Percentiles rank a stretch among this genome's conserved stretches.
These are phyloP conservation scores for Casuarius casuarius DNA, from an alignment of 2,113 vertebrate genomes.

Conservation along the genomic window DNA sequence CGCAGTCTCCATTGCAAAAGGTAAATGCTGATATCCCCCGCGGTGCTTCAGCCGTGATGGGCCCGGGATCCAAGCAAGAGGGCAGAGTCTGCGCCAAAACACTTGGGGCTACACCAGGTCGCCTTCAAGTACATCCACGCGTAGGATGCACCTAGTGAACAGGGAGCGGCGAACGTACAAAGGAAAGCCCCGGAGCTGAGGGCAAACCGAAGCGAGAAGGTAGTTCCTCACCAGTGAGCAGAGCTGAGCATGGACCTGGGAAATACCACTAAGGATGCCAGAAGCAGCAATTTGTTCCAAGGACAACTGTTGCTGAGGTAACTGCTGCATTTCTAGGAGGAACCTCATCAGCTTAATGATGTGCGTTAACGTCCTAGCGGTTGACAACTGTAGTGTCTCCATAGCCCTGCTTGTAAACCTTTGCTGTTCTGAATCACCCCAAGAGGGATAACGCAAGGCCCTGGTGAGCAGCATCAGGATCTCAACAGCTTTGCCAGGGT, in stretches of 20 bases:
- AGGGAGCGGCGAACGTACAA: not conserved
- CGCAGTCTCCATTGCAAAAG: not conserved
- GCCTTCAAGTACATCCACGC: not conserved
- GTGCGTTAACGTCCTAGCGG: not conserved
- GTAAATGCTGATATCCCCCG: not conserved
- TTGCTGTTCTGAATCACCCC: not conserved
- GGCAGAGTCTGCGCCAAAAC: not conserved
- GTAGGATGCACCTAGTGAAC: not conserved
- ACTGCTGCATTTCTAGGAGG: not conserved
- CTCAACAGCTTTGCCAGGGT: not conserved
- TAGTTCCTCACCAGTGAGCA: not conserved
- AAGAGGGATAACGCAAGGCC: not conserved
- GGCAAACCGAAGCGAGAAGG: not conserved
- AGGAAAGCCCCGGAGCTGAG: not conserved
- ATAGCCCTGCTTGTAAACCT: not conserved
- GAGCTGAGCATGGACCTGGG: not conserved
- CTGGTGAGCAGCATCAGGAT: not conserved
- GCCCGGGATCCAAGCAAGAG: not conserved
- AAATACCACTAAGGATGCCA: not conserved
- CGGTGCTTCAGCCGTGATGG: not conserved
- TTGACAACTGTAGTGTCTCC: fast-evolving
- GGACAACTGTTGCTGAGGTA: not conserved
- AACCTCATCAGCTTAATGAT: not conserved
- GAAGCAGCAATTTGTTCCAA: not conserved
- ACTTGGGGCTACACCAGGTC: fast-evolving